Percentiles rank a stretch among this genome's conserved stretches.
phyloP scores from a whole-genome alignment of 2,797 vertebrate genomes.

The Xenopus petersii region DNA sequence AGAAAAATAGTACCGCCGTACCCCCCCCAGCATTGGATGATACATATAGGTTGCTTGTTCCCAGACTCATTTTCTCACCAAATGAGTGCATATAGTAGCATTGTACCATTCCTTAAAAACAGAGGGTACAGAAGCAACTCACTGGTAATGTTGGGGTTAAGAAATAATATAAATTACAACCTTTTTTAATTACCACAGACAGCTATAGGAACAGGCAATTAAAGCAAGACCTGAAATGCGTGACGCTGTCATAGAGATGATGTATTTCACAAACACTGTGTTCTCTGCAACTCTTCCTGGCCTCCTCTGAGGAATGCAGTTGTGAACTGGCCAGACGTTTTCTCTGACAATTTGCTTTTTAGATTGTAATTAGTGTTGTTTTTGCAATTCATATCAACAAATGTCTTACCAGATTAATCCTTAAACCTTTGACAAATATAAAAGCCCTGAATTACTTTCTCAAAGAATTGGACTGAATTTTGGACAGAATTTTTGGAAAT shows the following conservation, averaged over 20 bases:
- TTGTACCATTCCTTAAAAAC: too few species aligned
- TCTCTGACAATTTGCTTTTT: conserved; percentile 35
- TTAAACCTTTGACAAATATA: neutral
- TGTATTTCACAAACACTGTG: conserved; percentile 12
- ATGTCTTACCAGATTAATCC: neutral
- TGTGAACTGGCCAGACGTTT: conserved; percentile 37
- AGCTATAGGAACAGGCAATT: conserved; percentile 27
- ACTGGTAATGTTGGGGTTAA: conserved; percentile 18
- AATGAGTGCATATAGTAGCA: too few species aligned
- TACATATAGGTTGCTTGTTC: too few species aligned
- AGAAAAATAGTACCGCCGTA: too few species aligned
- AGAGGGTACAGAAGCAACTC: too few species aligned
- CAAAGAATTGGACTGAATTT: too few species aligned
- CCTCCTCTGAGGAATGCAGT: conserved; percentile 30
- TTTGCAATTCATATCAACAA: conserved; percentile 31
- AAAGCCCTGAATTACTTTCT: neutral
- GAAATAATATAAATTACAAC: conserved; percentile 16
- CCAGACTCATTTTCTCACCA: too few species aligned
- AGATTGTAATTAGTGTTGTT: conserved; percentile 39
- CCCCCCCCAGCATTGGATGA: too few species aligned
- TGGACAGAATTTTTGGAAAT: too few species aligned
- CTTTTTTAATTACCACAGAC: conserved; percentile 32
- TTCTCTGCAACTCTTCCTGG: conserved; percentile 14
- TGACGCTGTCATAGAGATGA: conserved; percentile 41
- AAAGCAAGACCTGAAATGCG: conserved; percentile 32